phyloP scores from a whole-genome alignment of 2,797 vertebrate genomes.

The Atherinosoma microstoma region DNA sequence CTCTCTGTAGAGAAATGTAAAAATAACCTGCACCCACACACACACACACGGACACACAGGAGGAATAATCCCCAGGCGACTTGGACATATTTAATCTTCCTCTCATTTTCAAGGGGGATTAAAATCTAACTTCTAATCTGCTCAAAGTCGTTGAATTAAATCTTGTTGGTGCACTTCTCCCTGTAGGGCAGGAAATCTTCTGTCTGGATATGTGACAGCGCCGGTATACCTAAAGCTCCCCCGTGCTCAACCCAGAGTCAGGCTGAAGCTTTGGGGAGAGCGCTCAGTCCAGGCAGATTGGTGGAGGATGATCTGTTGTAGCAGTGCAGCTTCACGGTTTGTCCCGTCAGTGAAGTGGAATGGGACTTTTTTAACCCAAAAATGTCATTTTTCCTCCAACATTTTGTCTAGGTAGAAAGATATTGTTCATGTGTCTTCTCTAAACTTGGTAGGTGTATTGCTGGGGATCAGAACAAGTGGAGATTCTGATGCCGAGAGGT shows the following conservation, averaged over 20 bases:
- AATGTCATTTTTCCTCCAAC: background rate
- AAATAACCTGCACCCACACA: conserved; percentile 59
- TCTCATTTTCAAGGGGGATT: conserved; percentile 79
- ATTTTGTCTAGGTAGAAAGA: background rate
- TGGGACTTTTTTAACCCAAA: background rate
- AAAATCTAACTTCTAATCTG: conserved; percentile 74
- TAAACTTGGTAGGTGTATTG: background rate
- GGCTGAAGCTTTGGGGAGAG: conserved; percentile 1
- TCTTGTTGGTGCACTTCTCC: conserved; percentile 68
- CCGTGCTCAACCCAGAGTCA: conserved; percentile 24
- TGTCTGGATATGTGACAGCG: conserved; percentile 40
- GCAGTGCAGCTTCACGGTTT: background rate
- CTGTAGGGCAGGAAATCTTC: conserved; percentile 51
- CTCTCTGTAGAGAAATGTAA: conserved; percentile 46
- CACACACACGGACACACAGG: conserved; percentile 17
- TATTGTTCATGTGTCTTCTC: background rate
- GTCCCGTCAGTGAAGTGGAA: background rate
- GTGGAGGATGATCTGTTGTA: conserved; percentile 21
- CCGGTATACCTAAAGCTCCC: conserved; percentile 37
- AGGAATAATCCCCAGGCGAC: conserved; percentile 68
- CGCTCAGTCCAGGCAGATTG: conserved; percentile 14
- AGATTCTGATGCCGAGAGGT: background rate
- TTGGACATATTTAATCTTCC: conserved; percentile 77
- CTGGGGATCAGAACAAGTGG: background rate
- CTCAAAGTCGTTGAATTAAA: conserved; percentile 72